Evolutionary conservation across 2,797 vertebrate species (phyloP).

Genomic region (Glossophaga mutica): DNA sequence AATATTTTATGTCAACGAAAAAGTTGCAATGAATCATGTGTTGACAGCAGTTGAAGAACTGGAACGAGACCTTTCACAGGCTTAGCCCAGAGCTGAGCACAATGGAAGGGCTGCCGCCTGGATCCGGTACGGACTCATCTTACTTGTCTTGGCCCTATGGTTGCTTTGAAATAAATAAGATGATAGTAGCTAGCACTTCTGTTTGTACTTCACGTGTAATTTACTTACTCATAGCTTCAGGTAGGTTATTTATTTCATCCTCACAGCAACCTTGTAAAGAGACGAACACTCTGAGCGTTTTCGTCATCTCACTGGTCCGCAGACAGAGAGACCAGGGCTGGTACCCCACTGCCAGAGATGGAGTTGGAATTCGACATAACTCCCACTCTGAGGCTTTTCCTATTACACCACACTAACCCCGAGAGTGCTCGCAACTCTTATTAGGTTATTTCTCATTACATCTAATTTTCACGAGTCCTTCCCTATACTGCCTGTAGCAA

Average conservation of each 20-base stretch:
- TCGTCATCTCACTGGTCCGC: neutral
- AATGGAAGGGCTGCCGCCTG: neutral
- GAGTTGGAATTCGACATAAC: neutral
- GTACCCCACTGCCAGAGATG: neutral
- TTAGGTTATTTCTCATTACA: neutral
- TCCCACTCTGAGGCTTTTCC: neutral
- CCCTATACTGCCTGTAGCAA: neutral
- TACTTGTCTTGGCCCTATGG: neutral
- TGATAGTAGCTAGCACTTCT: neutral
- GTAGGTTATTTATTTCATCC: neutral
- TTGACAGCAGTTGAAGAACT: neutral
- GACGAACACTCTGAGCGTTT: neutral
- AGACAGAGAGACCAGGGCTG: neutral
- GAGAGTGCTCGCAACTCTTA: neutral
- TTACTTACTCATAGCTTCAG: neutral
- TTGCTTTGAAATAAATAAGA: neutral
- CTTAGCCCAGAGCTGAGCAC: neutral
- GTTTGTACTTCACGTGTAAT: neutral
- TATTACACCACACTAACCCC: neutral
- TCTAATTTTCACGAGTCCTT: neutral
- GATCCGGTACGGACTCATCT: neutral
- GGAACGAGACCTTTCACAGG: neutral
- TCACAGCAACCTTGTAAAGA: neutral
- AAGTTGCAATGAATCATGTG: neutral
- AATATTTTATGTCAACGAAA: neutral